Evolutionary conservation across 1,140 invertebrate genomes (phyloP).

Genomic region (Lethocerus indicus): DNA sequence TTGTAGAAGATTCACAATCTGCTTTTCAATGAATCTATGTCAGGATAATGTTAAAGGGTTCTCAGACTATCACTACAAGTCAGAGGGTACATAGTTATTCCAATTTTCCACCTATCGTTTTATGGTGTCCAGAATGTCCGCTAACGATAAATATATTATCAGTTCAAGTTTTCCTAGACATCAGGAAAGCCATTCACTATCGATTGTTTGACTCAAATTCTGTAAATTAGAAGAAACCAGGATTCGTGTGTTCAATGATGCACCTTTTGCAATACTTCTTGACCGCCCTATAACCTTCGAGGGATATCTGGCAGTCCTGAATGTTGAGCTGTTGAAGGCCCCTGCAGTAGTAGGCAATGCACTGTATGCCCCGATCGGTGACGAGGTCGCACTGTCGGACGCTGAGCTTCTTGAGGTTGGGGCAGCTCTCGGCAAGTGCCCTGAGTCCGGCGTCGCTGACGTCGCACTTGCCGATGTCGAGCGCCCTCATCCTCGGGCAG

Average conservation of each 20-base stretch:
- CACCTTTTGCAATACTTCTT: conserved; percentile 81
- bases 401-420: conserved; percentile 77
- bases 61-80: too few relatives aligned
- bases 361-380: conserved; percentile 70
- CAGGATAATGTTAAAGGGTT: too few relatives aligned
- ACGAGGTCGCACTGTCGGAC: conserved; percentile 77
- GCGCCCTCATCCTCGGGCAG: conserved; percentile 62
- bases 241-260: conserved; percentile 88
- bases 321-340: conserved; percentile 80
- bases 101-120: too few relatives aligned
- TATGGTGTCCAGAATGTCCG: too few relatives aligned
- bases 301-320: conserved; percentile 73
- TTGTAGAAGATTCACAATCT: too few relatives aligned
- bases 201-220: too few relatives aligned
- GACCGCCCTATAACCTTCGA: conserved; percentile 74
- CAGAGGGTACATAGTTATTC: too few relatives aligned
- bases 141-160: too few relatives aligned
- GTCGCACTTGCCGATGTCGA: conserved; percentile 86
- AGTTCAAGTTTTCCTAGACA: too few relatives aligned
- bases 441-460: conserved; percentile 73
- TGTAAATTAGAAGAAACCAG: conserved; percentile 66
- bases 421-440: conserved; percentile 71
- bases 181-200: too few relatives aligned
- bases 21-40: too few relatives aligned
- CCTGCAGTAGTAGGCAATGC: conserved; percentile 69